Conservation (phyloP, 2,113 vertebrate species). For the Hippocampus guttulatus region DNA sequence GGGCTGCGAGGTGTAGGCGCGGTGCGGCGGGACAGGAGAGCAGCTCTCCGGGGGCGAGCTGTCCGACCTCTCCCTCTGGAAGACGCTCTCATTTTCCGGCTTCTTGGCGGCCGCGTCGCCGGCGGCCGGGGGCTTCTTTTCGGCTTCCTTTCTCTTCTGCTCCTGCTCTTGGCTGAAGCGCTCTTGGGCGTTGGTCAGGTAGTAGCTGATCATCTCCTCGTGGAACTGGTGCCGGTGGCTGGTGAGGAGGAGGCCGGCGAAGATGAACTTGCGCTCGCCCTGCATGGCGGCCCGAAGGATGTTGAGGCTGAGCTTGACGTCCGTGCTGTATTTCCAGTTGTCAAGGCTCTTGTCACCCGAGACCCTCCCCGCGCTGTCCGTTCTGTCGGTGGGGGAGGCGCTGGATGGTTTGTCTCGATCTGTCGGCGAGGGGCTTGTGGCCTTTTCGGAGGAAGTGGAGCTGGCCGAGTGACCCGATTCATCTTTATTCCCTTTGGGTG, state of each 20-base stretch:
- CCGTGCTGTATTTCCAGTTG: slow-evolving; percentile 96
- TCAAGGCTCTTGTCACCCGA: slow-evolving; percentile 80
- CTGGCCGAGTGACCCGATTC: slow-evolving; percentile 88
- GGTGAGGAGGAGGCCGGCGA: slow-evolving; percentile 92
- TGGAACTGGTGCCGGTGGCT: slow-evolving; percentile 98
- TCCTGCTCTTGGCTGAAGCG: slow-evolving; percentile 96
- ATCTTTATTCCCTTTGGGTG: slow-evolving; percentile 82
- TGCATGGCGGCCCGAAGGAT: slow-evolving; percentile 98
- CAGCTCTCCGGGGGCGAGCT: slow-evolving; percentile 81
- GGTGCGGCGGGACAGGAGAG: slow-evolving; percentile 78
- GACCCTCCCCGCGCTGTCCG: slow-evolving; percentile 63
- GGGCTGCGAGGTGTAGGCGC: slow-evolving; percentile 71
- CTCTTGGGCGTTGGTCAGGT: slow-evolving; percentile 93
- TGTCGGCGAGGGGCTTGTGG: slow-evolving; percentile 87
- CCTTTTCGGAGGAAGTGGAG: slow-evolving; percentile 91
- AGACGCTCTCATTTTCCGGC: slow-evolving; percentile 57
- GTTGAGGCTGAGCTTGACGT: slow-evolving; percentile 97
- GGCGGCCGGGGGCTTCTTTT: slow-evolving; percentile 62
- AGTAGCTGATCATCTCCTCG: slow-evolving; percentile 98
- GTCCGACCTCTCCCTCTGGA: slow-evolving; percentile 76
- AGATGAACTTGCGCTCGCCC: slow-evolving; percentile 97
- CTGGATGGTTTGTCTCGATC: slow-evolving; percentile 81
- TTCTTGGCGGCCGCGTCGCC: slow-evolving; percentile 39
- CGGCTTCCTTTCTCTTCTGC: slow-evolving; percentile 82
- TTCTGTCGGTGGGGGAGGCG: slow-evolving; percentile 68